Conservation (phyloP, 2,888 invertebrate species). For the Molanna angustata region DNA sequence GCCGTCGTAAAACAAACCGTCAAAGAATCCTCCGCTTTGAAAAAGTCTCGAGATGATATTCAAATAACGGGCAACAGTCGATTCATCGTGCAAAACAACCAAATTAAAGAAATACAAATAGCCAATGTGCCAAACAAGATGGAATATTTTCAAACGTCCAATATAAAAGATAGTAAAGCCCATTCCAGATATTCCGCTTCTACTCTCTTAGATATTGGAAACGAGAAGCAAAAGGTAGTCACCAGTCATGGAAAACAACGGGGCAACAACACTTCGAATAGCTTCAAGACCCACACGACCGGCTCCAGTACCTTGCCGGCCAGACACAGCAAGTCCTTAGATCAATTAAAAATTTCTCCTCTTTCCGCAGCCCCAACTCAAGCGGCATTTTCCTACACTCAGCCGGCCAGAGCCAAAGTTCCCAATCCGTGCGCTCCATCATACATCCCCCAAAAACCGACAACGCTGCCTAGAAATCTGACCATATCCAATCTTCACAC, state of each 20-base stretch:
- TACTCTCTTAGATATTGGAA: constrained; percentile 50
- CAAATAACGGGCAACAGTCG: constrained; percentile 52
- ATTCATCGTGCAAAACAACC: constrained; percentile 54
- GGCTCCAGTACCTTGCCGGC: constrained; percentile 61
- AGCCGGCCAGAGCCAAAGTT: constrained; percentile 40
- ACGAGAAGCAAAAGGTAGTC: constrained; percentile 11
- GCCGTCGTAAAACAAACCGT: constrained; percentile 50
- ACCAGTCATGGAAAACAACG: constrained; percentile 16
- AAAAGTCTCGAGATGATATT: constrained; percentile 40
- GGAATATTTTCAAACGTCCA: constrained; percentile 49
- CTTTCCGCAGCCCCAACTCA: constrained; percentile 30
- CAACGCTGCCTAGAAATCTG: constrained; percentile 52
- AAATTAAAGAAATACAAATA: constrained; percentile 54
- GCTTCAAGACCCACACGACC: constrained; percentile 46
- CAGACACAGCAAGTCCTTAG: constrained; percentile 78
- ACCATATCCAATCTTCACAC: constrained; percentile 45
- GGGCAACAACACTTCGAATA: constrained; percentile 38
- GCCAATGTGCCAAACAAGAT: constrained; percentile 45
- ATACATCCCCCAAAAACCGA: constrained; percentile 48
- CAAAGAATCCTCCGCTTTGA: constrained; percentile 25
- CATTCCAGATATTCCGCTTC: constrained; percentile 61
- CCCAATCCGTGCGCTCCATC: constrained; percentile 47
- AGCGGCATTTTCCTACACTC: constrained; percentile 38
- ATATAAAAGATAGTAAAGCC: constrained; percentile 43
- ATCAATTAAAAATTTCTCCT: constrained; percentile 66